phyloP scores from a whole-genome alignment of 1,140 invertebrate genomes.

The Pseudachorutes palmiensis region DNA sequence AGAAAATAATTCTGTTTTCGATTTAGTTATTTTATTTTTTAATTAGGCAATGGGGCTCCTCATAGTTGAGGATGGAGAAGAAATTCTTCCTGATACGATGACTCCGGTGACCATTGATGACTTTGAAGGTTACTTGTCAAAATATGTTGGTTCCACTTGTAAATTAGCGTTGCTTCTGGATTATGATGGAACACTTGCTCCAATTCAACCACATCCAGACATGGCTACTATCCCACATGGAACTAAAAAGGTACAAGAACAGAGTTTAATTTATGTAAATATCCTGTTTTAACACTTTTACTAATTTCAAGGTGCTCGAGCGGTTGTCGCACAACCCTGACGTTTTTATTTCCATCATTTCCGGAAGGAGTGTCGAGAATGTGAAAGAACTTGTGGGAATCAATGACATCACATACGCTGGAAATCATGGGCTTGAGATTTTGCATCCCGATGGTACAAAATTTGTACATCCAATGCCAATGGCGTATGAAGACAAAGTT shows the following conservation, averaged over 20 bases:
- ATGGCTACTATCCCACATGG: slow-evolving; percentile 71
- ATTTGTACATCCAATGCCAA: slow-evolving; percentile 82
- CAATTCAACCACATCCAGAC: slow-evolving; percentile 80
- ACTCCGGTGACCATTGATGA: slow-evolving; percentile 76
- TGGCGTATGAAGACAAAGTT: slow-evolving; percentile 73
- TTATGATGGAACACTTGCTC: slow-evolving; percentile 81
- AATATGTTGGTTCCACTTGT: slow-evolving; percentile 74
- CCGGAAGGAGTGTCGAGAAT: slow-evolving; percentile 75
- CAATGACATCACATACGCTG: slow-evolving; percentile 80
- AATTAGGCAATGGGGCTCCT: slow-evolving; percentile 58
- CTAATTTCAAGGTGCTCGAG: slow-evolving; percentile 55
- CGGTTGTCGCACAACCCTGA: slow-evolving; percentile 76
- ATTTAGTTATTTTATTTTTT: slow-evolving; percentile 12
- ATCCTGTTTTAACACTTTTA: background rate
- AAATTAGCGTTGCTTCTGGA: slow-evolving; percentile 76
- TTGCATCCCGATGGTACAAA: slow-evolving; percentile 79
- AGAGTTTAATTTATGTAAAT: background rate
- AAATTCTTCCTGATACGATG: slow-evolving; percentile 69
- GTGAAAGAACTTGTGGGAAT: slow-evolving; percentile 84
- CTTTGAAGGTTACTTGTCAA: slow-evolving; percentile 56
- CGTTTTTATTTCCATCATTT: slow-evolving; percentile 79
- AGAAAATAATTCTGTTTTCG: background rate
- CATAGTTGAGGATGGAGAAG: slow-evolving; percentile 61
- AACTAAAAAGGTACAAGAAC: slow-evolving; percentile 53
- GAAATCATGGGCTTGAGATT: slow-evolving; percentile 81